phyloP scores from a whole-genome alignment of 2,113 vertebrate genomes.

The Haliaeetus leucogaster region DNA sequence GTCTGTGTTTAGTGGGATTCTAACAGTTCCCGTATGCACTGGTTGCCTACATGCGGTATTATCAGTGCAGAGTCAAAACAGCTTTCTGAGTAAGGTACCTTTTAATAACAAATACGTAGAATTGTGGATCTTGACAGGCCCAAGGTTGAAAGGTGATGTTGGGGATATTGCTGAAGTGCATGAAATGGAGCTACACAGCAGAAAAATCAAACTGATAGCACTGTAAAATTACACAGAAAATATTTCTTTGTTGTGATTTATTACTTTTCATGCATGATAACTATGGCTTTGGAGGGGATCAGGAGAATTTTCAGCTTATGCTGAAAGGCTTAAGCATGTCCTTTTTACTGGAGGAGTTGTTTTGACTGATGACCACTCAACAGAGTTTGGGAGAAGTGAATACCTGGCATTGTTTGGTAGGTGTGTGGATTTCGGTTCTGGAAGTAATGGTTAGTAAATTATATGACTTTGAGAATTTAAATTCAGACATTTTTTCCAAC shows the following conservation, averaged over 20 bases:
- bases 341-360: neutral
- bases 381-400: neutral
- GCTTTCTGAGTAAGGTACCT: neutral
- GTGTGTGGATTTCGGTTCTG: neutral
- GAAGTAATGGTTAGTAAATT: neutral
- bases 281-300: neutral
- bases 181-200: neutral
- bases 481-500: neutral
- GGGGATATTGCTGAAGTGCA: neutral
- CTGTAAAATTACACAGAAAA: neutral
- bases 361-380: neutral
- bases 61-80: neutral
- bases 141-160: neutral
- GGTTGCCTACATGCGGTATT: rapidly evolving
- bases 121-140: neutral
- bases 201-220: neutral
- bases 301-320: neutral
- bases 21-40: neutral
- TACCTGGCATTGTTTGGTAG: neutral
- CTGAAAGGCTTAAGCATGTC: neutral
- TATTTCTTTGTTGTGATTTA: neutral
- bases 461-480: neutral
- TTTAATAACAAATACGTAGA: neutral
- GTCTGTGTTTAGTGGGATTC: neutral
- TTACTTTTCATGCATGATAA: neutral